Base-by-base conservation (phyloP, 2,113 vertebrate genomes). In the Alosa alosa region DNA sequence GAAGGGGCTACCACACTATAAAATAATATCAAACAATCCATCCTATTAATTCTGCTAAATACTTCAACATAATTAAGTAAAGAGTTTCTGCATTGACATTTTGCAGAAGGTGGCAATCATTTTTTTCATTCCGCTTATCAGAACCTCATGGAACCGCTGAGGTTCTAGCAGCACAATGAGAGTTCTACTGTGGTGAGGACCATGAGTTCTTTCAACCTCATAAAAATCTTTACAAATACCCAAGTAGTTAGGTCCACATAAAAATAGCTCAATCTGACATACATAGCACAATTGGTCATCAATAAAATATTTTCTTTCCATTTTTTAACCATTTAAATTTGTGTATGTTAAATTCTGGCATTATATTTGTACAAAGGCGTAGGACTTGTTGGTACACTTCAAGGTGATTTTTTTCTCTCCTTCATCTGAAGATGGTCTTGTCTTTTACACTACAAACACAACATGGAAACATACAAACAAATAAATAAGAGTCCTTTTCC, bases 401-500 rank as follows among this genome's bases (percentile, higher is more conserved):
- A 64, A 4, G n/a, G 60, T 25, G n/a, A 25, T 68, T 78, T 39
- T 4, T 13, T 31, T 78, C 41, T 64, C 84, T 60, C 18, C 47
- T 20, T 47, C 41, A 85, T 86, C 57, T 85, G 46, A 86, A 84
- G 60, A 86, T 83, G 50, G 31, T 87, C 15, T 78, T 78, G 31
- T 84, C 15, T 75, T 68, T 11, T 50, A 84, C 41, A 81, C 10
- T 18, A 75, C 82, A 49, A 39, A 60, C 41, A 82, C 20, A 36
- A 39, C 2, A n/a, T 52, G 39, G 57, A 86, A 81, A 31, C 39
- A 83, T 83, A 85, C 49, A 60, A 87, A 78, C 81, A 81, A 90
- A 90, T 90, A 89, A 88, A 89, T 86, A 64, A 87, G 86, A 88
- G 60, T 88, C 36, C 11, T 41, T 41, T 88, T 60, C 18, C 47